These are phyloP conservation scores for Diprion similis DNA, from an alignment of 1,140 invertebrate genomes.

Conservation along the genomic window DNA sequence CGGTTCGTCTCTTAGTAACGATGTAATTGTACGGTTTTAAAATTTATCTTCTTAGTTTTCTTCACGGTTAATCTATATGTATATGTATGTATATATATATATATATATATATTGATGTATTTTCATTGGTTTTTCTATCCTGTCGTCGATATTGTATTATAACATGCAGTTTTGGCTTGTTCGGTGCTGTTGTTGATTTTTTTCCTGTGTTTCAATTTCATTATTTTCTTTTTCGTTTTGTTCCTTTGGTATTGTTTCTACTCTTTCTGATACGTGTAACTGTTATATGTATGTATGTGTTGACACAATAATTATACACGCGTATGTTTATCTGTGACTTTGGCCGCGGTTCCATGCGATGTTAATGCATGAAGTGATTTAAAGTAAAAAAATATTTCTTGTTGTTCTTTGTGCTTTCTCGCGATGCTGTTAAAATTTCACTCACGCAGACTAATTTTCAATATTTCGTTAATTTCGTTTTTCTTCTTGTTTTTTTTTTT, in stretches of 20 bases:
- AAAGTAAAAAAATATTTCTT: too few relatives aligned
- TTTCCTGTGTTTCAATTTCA: background rate
- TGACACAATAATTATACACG: background rate
- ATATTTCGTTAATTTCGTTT: too few relatives aligned
- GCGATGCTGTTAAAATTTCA: too few relatives aligned
- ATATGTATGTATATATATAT: too few relatives aligned
- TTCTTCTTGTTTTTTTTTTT: too few relatives aligned
- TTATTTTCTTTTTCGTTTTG: constrained; percentile 5
- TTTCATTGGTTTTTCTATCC: background rate
- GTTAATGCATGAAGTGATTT: too few relatives aligned
- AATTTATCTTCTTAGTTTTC: background rate
- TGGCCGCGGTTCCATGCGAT: too few relatives aligned
- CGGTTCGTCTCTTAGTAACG: background rate
- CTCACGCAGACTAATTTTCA: too few relatives aligned
- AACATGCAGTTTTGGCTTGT: too few relatives aligned
- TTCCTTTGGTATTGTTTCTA: background rate
- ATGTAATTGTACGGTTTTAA: background rate
- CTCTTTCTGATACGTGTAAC: constrained; percentile 9
- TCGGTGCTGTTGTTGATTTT: background rate
- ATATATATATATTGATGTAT: background rate
- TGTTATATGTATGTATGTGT: background rate
- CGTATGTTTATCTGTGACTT: background rate
- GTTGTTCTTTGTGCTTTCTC: too few relatives aligned
- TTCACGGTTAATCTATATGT: constrained; percentile 14
- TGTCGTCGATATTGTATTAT: too few relatives aligned